Evolutionary conservation across 2,888 invertebrate genomes (phyloP), one percentile per base, ranked within the genome.

Genomic region (Ommatoiulus sabulosus): DNA sequence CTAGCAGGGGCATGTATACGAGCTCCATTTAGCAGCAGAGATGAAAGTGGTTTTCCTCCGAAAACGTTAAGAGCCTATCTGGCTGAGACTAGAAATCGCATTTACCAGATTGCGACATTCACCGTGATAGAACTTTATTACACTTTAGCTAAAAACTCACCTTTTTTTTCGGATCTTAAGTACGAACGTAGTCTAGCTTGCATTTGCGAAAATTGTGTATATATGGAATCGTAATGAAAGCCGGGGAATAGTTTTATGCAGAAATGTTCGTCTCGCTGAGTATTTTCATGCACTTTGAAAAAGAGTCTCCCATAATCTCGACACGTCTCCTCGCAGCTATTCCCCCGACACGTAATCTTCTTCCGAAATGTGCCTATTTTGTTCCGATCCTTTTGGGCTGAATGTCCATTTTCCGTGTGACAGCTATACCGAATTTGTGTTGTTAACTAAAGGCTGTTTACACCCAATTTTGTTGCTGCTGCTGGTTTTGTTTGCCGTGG

Each of bases 31-130:
- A 72, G 72, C 72, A 6, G 24, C 72, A 6, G 24, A 72, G 24
- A 72, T 72, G 72, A 72, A 72, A 72, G 72, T 72, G 72, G 72
- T 72, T 72, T 72, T 72, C 72, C 8, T 10, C 24, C 35, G 72
- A 72, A 72, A 72, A 72, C 72, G 72, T 72, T 72, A 72, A 72
- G 72, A 72, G 72, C 72, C 72, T 72, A 72, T 72, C 72, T 72
- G n/a, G 72, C 24, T 72, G 72, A 72, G 72, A 72, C 72, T 72
- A 72, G 72, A 24, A 72, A 72, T 72, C 72, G 72, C 72, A 72
- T 72, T 72, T 72, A 72, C 72, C 72, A 72, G 72, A 72, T 72
- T 72, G 72, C 72, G 24, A 72, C 72, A 72, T 72, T 72, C 72
- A 72, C 72, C 72, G 72, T 72, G 72, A 72, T 72, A 72, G 72